A percentile compares a stretch with the other conserved stretches of the same genome.
phyloP scores from a whole-genome alignment of 2,797 vertebrate species.

The Corythornis leucogaster region DNA sequence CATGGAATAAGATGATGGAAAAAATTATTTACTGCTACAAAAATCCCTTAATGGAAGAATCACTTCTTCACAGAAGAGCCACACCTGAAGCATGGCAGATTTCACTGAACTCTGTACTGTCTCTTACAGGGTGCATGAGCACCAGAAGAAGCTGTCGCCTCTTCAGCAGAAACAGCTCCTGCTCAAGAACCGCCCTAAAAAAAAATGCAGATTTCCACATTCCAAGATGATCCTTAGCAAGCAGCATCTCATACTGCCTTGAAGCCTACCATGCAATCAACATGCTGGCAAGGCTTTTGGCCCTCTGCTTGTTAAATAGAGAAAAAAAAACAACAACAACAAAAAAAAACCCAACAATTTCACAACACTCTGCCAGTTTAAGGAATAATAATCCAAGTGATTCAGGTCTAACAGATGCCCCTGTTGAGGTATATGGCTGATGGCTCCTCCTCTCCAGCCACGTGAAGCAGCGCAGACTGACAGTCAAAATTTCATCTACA shows the following conservation, averaged over 20 bases:
- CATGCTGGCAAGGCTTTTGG: not conserved
- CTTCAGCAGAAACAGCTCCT: not conserved
- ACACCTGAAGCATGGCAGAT: not conserved
- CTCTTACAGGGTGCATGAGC: not conserved
- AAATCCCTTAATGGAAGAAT: not conserved
- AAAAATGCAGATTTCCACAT: constrained; percentile 11
- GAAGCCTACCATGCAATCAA: not conserved
- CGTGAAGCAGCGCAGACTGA: not conserved
- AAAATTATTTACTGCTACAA: not conserved
- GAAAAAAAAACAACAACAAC: too few relatives aligned
- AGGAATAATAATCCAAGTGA: not conserved
- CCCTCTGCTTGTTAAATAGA: not conserved
- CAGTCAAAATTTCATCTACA: not conserved
- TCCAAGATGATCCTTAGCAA: constrained; percentile 12
- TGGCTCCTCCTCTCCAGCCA: not conserved
- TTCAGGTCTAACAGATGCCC: not conserved
- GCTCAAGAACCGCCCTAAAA: constrained; percentile 4
- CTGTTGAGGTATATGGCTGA: not conserved
- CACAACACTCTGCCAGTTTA: not conserved
- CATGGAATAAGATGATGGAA: not conserved
- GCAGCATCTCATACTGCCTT: not conserved
- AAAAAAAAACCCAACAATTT: not conserved
- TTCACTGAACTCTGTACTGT: not conserved
- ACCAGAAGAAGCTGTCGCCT: not conserved
- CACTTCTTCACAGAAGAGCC: not conserved